Evolutionary conservation across 2,113 vertebrate genomes (phyloP), one percentile per base, ranked within the genome.

Genomic region (Notothenia coriiceps): DNA sequence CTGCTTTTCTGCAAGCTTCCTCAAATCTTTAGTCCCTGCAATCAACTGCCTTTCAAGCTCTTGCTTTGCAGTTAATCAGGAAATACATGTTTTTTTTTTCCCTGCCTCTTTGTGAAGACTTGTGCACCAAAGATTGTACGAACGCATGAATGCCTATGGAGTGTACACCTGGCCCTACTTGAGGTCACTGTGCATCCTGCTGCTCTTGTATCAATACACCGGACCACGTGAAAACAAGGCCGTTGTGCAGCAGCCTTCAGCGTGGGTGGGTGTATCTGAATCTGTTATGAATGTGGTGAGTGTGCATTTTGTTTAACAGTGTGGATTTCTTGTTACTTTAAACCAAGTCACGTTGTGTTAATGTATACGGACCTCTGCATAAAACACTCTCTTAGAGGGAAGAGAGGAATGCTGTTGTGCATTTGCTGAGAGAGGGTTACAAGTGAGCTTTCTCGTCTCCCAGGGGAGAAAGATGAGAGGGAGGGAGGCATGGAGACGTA

Each of bases 381-480:
- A 10, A 71, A 62, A 79, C 60, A 2, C 44, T n/a, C 29, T 5
- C 29, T 29, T 2, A 57, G 40, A 56, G 7, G 15, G 66, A 57
- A 55, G 35, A 40, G 63, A 80, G 72, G 65, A 90, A 77, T 86
- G 77, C 68, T 40, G 50, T 50, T 69, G 56, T 55, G 79, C 35
- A 12, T 72, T 52, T 55, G 22, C 33, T 5, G 20, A 46, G n/a
- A 18, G 10, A 57, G 51, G 35, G 15, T 44, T n/a, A 59, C 22
- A 65, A 76, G 78, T 47, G 46, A 82, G 56, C 77, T 83, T 71
- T 83, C 77, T 85, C 33, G 66, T 86, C 69, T 82, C 88, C 62
- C 65, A 40, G 51, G 80, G 66, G 81, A 84, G 79, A 82, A 82
- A 77, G 80, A 72, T 80, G 75, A 76, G 75, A 76, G 47, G 10